These are phyloP conservation scores for Parelbella ahira DNA, from an alignment of 2,888 invertebrate genomes.

Conservation along the genomic window DNA sequence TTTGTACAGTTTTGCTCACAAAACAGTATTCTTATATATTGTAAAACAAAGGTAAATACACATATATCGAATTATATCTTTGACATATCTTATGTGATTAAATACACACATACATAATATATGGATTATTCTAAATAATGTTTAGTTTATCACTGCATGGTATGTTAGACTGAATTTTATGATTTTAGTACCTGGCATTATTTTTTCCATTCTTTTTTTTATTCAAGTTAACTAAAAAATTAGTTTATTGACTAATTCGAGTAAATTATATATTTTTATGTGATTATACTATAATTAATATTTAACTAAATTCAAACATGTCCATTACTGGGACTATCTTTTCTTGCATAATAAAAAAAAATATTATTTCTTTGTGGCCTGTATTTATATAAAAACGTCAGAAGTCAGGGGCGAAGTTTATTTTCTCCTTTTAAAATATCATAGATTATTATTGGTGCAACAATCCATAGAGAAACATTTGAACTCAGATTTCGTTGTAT, in stretches of 20 bases:
- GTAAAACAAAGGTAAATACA: neutral
- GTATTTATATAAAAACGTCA: no score
- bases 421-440: neutral
- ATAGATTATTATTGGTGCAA: neutral
- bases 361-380: no score
- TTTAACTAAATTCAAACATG: no score
- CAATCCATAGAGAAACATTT: conserved; percentile 3
- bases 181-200: conserved; percentile 5
- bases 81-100: no score
- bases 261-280: no score
- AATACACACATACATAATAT: no score
- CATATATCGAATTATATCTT: conserved; percentile 3
- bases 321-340: no score
- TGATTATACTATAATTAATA: no score
- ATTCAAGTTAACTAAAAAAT: conserved; percentile 3
- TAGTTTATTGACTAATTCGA: no score
- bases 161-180: conserved; percentile 21
- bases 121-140: neutral
- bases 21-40: conserved; percentile 12
- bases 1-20: conserved; percentile 14
- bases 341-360: no score
- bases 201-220: neutral
- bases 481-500: neutral
- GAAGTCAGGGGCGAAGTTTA: no score
- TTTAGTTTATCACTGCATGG: conserved; percentile 6